A percentile compares a stretch with the other conserved stretches of the same genome.
Evolutionary conservation across 1,140 invertebrate genomes (phyloP).

Genomic region (Plectrocnemia conspersa): DNA sequence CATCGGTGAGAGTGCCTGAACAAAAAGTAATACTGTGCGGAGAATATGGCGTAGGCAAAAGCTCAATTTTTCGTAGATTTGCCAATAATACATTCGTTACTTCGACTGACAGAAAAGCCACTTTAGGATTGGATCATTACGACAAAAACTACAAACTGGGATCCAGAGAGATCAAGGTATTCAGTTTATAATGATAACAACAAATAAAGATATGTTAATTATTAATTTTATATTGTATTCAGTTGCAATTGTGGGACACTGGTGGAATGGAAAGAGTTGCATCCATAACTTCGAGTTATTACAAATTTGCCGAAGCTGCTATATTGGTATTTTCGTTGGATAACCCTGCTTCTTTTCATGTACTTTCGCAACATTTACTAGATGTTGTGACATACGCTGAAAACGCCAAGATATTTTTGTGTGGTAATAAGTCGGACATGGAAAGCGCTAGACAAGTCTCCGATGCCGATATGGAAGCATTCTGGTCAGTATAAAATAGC

Average conservation of each 20-base stretch:
- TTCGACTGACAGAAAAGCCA: constrained; percentile 76
- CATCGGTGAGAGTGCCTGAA: constrained; percentile 51
- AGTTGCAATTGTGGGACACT: constrained; percentile 91
- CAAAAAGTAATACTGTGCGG: constrained; percentile 93
- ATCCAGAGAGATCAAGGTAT: constrained; percentile 73
- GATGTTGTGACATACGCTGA: constrained; percentile 90
- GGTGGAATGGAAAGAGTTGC: constrained; percentile 91
- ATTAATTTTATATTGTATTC: constrained; percentile 38
- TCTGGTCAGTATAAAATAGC: constrained; percentile 62
- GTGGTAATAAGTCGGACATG: constrained; percentile 84
- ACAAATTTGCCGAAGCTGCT: constrained; percentile 89
- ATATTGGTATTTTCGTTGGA: constrained; percentile 86
- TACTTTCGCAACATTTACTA: constrained; percentile 83
- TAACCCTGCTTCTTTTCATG: constrained; percentile 85
- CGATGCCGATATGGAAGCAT: constrained; percentile 84
- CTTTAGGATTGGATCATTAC: constrained; percentile 86
- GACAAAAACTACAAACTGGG: constrained; percentile 72
- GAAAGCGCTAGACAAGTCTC: constrained; percentile 71
- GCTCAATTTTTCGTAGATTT: constrained; percentile 86
- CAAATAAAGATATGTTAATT: no score
- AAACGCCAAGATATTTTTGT: constrained; percentile 89
- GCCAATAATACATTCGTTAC: constrained; percentile 82
- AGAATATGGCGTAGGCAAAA: constrained; percentile 93
- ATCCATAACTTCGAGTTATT: constrained; percentile 89
- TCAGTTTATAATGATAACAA: no score